Evolutionary conservation across 2,113 vertebrate genomes (phyloP).

Genomic region (Mormyrus lacerda): DNA sequence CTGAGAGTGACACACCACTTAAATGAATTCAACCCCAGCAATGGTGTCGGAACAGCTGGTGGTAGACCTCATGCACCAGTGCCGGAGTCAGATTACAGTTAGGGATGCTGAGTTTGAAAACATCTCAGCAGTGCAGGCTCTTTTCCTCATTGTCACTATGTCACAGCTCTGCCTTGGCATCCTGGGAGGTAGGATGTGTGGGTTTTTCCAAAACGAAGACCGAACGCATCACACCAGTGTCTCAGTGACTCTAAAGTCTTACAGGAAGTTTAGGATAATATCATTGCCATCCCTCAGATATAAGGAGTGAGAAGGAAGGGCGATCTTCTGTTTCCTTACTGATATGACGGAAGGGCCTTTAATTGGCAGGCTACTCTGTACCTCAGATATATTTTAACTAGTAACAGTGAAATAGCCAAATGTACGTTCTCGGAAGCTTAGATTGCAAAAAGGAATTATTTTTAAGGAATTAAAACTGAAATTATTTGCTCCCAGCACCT

Average conservation of each 20-base stretch:
- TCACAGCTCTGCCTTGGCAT: not conserved
- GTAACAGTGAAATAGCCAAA: not conserved
- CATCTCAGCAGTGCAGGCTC: not conserved
- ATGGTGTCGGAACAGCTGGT: not conserved
- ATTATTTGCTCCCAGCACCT: not conserved
- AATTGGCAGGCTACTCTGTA: not conserved
- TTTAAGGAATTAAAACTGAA: too few species aligned
- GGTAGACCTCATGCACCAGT: not conserved
- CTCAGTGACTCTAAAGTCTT: not conserved
- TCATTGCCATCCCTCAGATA: not conserved
- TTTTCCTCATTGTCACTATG: constrained; percentile 4
- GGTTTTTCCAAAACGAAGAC: not conserved
- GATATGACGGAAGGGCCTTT: not conserved
- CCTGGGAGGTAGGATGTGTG: not conserved
- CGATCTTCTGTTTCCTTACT: constrained; percentile 2
- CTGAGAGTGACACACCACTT: not conserved
- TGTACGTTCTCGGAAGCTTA: not conserved
- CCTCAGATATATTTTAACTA: not conserved
- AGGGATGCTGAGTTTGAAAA: not conserved
- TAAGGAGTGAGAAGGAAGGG: not conserved
- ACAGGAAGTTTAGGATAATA: not conserved
- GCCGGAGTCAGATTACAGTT: not conserved
- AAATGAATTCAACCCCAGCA: constrained; percentile 13
- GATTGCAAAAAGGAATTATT: not conserved
- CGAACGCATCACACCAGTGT: not conserved